A percentile compares a stretch with the other conserved stretches of the same genome.
Conservation (phyloP, 2,797 vertebrate species). For the Brachymystax lenok region DNA sequence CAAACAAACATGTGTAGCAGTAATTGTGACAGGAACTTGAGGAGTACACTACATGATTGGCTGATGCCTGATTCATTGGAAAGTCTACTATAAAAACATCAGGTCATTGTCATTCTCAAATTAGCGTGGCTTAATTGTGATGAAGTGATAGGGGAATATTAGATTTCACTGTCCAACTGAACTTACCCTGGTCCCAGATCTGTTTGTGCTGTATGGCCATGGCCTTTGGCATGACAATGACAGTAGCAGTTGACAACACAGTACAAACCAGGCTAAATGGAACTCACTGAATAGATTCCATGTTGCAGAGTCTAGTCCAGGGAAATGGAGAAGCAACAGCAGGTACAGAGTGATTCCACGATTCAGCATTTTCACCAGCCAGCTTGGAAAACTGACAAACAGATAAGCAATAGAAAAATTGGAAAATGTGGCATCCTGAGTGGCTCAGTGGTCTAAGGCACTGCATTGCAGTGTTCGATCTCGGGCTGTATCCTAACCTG, state of each 20-base stretch:
- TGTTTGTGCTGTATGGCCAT: neutral
- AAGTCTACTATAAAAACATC: neutral
- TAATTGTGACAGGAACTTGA: neutral
- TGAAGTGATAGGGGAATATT: neutral
- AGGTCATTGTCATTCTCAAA: neutral
- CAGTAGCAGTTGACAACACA: neutral
- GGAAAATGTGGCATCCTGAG: neutral
- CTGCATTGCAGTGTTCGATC: too few species aligned
- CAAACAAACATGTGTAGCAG: neutral
- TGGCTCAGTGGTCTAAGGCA: too few species aligned
- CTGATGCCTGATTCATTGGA: neutral
- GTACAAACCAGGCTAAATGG: neutral
- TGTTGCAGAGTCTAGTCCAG: constrained; percentile 2
- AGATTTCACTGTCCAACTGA: neutral
- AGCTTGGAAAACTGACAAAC: neutral
- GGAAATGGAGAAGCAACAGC: constrained; percentile 2
- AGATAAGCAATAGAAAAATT: neutral
- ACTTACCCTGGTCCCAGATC: neutral
- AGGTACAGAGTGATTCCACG: neutral
- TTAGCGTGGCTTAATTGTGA: neutral
- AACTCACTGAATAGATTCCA: constrained; percentile 8
- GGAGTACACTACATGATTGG: neutral
- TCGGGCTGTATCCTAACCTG: too few species aligned
- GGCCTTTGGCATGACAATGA: neutral
- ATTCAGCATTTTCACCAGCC: neutral